phyloP scores from a whole-genome alignment of 2,797 vertebrate species.

The Erpetoichthys calabaricus region DNA sequence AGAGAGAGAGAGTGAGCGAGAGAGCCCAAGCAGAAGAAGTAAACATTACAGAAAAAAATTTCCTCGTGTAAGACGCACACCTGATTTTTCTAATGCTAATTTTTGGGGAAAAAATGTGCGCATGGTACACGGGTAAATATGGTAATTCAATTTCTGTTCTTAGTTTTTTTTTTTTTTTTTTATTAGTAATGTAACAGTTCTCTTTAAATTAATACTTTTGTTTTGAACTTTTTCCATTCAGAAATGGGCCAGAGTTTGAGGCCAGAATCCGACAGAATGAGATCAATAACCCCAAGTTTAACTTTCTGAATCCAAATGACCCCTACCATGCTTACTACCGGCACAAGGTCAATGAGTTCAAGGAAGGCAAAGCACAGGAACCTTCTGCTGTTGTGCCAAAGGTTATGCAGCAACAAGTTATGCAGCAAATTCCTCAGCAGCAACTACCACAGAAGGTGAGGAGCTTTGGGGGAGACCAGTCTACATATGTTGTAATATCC shows the following conservation, averaged over 20 bases:
- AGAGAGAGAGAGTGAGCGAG: too few species aligned
- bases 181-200: not conserved
- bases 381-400: conserved; percentile 92
- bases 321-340: conserved; percentile 98
- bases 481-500: not conserved
- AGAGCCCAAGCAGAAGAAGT: too few species aligned
- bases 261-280: conserved; percentile 95
- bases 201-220: too few species aligned
- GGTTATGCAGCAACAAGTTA: conserved; percentile 80
- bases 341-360: conserved; percentile 97
- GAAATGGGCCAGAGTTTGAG: conserved; percentile 96
- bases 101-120: too few species aligned
- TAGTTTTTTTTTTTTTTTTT: not conserved
- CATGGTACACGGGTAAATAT: too few species aligned
- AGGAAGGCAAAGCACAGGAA: conserved; percentile 91
- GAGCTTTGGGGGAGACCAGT: not conserved
- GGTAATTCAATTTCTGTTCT: not conserved
- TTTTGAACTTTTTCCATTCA: conserved; percentile 22
- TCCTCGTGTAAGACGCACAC: too few species aligned
- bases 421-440: conserved; percentile 64
- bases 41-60: too few species aligned
- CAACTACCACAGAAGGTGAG: conserved; percentile 86
- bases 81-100: too few species aligned
- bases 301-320: conserved; percentile 91
- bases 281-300: conserved; percentile 97